Evolutionary conservation across 2,797 vertebrate species (phyloP).

Genomic region (Mormyrus proboscirostris): DNA sequence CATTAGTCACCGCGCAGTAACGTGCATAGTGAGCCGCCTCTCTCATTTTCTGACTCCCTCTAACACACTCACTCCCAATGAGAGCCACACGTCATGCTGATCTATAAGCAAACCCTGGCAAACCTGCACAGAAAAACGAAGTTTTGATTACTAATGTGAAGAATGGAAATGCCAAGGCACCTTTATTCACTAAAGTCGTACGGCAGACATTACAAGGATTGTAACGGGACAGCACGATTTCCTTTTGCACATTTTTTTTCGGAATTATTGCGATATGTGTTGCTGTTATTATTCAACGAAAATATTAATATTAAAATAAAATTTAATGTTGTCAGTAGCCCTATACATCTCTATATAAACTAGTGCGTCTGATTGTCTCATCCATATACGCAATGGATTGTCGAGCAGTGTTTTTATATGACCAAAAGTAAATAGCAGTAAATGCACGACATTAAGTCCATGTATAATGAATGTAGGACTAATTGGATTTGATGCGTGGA

Average conservation of each 20-base stretch:
- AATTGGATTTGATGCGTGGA: constrained; percentile 12
- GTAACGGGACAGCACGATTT: neutral
- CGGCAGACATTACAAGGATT: neutral
- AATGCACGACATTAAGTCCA: neutral
- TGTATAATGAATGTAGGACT: constrained; percentile 8
- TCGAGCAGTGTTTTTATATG: neutral
- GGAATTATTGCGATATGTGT: neutral
- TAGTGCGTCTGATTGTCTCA: neutral
- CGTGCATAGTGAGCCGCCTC: constrained; percentile 20
- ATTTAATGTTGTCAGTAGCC: neutral
- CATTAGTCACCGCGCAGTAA: constrained; percentile 34
- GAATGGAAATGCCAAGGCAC: neutral
- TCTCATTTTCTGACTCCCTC: neutral
- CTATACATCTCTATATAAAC: neutral
- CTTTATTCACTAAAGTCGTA: neutral
- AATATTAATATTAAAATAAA: neutral
- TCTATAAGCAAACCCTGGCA: neutral
- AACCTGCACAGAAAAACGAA: neutral
- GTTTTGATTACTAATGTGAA: neutral
- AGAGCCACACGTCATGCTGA: neutral
- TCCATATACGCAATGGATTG: neutral
- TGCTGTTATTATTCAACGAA: neutral
- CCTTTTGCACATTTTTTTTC: neutral
- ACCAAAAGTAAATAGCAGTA: constrained; percentile 4
- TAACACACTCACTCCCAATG: constrained; percentile 15